Evolutionary conservation across 2,797 vertebrate genomes (phyloP), one percentile per base, ranked within the genome.

Genomic region (Falco novaeseelandiae): DNA sequence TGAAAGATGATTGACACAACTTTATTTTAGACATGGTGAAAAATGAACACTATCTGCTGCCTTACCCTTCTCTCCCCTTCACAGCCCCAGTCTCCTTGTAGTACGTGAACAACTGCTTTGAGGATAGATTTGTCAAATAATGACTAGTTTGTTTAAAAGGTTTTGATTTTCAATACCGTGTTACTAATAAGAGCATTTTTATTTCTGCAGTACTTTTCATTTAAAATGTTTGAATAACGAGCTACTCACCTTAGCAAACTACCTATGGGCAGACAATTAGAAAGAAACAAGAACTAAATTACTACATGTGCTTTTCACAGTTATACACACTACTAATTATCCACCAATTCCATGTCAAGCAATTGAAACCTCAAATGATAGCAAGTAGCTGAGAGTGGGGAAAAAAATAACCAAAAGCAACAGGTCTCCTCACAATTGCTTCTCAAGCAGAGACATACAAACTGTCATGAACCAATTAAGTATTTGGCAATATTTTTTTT

Each of bases 261-360:
- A 96, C 72, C 30, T 4, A 93, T 71, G 77, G 87, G 92, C 91
- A 96, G 89, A 89, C 90, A 95, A 96, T 93, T 94, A 96, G 67
- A 92, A 93, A 74, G 90, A 95, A 89, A 17, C 65, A 94, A 92
- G 77, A 93, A 87, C 59, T 79, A 95, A 97, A 97, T 94, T 91
- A 83, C 77, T 90, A 86, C 83, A 94, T 88, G 76, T 85, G 87
- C 77, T 95, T 93, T 80, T 90, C 87, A 94, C 71, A 93, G 94
- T 83, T 93, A 96, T 54, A 32, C 84, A 92, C 87, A 89, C 94
- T 94, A 88, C 42, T 92, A 92, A 97, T 96, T 96, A 96, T 86
- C 82, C 63, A 96, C 67, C 89, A 90, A 81, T 85, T 94, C 52
- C 42, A 51, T 59, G 70, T 82, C 73, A 95, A 91, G 80, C 67